Evolutionary conservation across 2,888 invertebrate species (phyloP).

Genomic region (Mythimna pallens): DNA sequence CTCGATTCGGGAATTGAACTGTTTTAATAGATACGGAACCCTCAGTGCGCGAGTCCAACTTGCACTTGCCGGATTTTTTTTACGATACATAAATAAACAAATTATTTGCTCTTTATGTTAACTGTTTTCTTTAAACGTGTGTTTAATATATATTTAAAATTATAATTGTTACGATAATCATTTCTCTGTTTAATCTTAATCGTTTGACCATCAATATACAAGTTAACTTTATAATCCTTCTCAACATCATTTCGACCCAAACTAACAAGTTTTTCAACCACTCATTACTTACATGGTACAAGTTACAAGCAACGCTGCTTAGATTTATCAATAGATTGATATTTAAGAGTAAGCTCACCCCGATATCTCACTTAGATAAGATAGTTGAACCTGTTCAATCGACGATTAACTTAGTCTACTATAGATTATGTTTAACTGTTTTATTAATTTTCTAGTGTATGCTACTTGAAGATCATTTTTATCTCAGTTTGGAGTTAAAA

Average conservation of each 20-base stretch:
- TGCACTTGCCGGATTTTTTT: too few species aligned
- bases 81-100: too few species aligned
- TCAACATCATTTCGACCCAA: neutral
- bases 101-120: too few species aligned
- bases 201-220: neutral
- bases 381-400: conserved; percentile 30
- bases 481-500: neutral
- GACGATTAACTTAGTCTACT: conserved; percentile 8
- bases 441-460: conserved; percentile 3
- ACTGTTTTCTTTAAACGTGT: too few species aligned
- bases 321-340: conserved; percentile 33
- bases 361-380: conserved; percentile 46
- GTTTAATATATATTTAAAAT: too few species aligned
- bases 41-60: too few species aligned
- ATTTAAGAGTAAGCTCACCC: conserved; percentile 46
- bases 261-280: conserved; percentile 24
- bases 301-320: conserved; percentile 13
- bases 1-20: too few species aligned
- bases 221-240: conserved; percentile 20
- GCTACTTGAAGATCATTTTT: neutral
- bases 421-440: conserved; percentile 6
- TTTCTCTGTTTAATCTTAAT: neutral
- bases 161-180: neutral
- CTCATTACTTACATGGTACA: conserved; percentile 12
- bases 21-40: too few species aligned